These are phyloP conservation scores for Pagetopsis macropterus DNA, from an alignment of 2,797 vertebrate species.

Conservation along the genomic window DNA sequence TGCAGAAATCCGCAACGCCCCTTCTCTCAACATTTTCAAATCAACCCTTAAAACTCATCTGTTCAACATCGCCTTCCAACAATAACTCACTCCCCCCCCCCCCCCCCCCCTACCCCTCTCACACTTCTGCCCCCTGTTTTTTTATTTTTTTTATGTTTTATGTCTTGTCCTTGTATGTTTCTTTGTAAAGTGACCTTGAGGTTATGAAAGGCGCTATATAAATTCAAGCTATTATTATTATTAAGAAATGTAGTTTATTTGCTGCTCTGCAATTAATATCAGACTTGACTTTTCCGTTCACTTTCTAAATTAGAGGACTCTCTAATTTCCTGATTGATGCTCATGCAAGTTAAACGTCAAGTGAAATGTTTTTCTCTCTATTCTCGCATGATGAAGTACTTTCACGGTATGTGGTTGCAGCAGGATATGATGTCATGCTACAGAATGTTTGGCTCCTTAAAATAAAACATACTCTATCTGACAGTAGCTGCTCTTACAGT, in stretches of 20 bases:
- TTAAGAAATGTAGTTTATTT: constrained; percentile 36
- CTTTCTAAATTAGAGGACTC: constrained; percentile 7
- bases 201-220: too few relatives aligned
- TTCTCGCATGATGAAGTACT: constrained; percentile 6
- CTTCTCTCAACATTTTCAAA: too few relatives aligned
- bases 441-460: background rate
- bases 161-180: too few relatives aligned
- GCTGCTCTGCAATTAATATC: constrained; percentile 38
- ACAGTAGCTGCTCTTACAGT: constrained; percentile 23
- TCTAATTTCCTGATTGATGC: constrained; percentile 29
- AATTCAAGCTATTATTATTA: too few relatives aligned
- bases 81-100: too few relatives aligned
- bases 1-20: too few relatives aligned
- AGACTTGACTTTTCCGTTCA: constrained; percentile 13
- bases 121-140: too few relatives aligned
- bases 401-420: background rate
- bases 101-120: too few relatives aligned
- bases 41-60: too few relatives aligned
- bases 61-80: too few relatives aligned
- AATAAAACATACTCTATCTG: constrained; percentile 5
- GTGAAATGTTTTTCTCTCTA: background rate
- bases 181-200: too few relatives aligned
- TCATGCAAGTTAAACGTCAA: constrained; percentile 11
- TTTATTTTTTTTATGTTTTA: too few relatives aligned
- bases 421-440: constrained; percentile 18